Conservation (phyloP, 2,888 invertebrate species). For the Schrankia costaestrigalis region DNA sequence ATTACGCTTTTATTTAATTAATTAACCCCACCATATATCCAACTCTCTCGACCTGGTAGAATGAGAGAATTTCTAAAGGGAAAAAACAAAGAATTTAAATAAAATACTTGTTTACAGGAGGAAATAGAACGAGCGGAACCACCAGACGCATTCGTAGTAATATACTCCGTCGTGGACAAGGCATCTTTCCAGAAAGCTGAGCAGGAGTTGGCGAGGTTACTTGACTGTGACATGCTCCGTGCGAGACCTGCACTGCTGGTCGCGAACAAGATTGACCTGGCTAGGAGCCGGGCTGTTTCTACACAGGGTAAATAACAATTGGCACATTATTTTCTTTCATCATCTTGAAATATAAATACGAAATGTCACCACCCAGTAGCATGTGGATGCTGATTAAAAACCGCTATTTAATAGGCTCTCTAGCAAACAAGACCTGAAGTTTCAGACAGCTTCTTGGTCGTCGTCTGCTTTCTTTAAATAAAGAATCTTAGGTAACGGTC, state of each 20-base stretch:
- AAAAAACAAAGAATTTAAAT: neutral
- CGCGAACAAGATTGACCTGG: slow-evolving; percentile 96
- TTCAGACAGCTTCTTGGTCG: too few relatives aligned
- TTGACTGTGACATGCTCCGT: slow-evolving; percentile 89
- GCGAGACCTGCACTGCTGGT: slow-evolving; percentile 91
- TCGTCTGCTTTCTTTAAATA: too few relatives aligned
- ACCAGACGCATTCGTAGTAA: slow-evolving; percentile 92
- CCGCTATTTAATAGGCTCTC: neutral
- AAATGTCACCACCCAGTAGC: too few relatives aligned
- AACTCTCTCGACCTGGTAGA: too few relatives aligned
- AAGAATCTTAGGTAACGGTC: too few relatives aligned
- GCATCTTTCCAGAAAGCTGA: slow-evolving; percentile 92
- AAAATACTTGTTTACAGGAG: slow-evolving; percentile 74
- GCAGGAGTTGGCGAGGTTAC: slow-evolving; percentile 87
- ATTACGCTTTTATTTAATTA: too few relatives aligned
- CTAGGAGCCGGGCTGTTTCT: slow-evolving; percentile 92
- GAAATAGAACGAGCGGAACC: slow-evolving; percentile 86
- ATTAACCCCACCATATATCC: too few relatives aligned
- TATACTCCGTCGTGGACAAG: slow-evolving; percentile 95
- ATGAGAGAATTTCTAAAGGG: too few relatives aligned
- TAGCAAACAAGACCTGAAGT: neutral
- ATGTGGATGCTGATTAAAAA: too few relatives aligned
- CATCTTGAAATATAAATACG: too few relatives aligned
- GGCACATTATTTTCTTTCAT: too few relatives aligned
- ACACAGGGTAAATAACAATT: slow-evolving; percentile 89